Conservation (phyloP, 2,797 vertebrate species). For the Tenualosa thibaudeaui region DNA sequence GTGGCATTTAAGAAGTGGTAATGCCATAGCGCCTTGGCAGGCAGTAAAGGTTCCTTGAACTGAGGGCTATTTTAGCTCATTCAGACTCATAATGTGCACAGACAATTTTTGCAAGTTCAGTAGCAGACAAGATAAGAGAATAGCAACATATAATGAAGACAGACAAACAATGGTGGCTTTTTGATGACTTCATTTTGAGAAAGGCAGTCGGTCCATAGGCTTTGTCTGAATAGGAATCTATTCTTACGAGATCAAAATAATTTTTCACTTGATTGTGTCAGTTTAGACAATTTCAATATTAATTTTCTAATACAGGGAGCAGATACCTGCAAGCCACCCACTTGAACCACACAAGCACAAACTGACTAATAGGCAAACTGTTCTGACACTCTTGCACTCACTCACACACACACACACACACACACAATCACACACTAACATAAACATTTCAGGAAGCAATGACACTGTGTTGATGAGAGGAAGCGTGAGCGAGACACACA, state of each 20-base stretch:
- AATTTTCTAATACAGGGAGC: background rate
- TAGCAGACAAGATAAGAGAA: background rate
- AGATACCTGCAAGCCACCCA: background rate
- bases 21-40: background rate
- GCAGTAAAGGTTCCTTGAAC: background rate
- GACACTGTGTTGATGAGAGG: background rate
- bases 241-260: background rate
- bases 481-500: slow-evolving; percentile 20
- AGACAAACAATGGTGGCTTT: background rate
- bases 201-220: background rate
- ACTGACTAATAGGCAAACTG: background rate
- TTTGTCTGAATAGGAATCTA: background rate
- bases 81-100: background rate
- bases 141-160: background rate
- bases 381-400: slow-evolving; percentile 11
- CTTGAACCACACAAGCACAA: slow-evolving; percentile 15
- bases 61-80: background rate
- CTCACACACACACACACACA: slow-evolving; percentile 9
- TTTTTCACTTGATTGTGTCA: background rate
- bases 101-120: background rate
- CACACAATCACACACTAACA: background rate
- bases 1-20: background rate
- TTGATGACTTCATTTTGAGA: background rate
- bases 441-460: background rate
- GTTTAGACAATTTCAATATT: background rate